phyloP scores from a whole-genome alignment of 1,140 invertebrate genomes.

The Cotesia glomerata region DNA sequence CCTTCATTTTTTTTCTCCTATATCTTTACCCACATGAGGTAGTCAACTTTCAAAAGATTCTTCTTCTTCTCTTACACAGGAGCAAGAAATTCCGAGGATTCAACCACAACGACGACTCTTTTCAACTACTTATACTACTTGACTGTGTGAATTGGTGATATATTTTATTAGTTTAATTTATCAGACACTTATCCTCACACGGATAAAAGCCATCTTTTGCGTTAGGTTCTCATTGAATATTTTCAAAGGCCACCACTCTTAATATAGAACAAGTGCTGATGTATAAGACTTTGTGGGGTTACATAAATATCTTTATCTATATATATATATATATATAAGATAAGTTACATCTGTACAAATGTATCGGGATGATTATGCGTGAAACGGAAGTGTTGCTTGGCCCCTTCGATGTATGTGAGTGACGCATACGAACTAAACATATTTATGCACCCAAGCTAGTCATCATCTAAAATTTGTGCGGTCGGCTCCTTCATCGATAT shows the following conservation, averaged over 20 bases:
- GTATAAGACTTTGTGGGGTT: too few species aligned
- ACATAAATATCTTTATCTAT: background rate
- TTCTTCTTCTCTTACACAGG: slow-evolving; percentile 40
- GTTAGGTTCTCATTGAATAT: background rate
- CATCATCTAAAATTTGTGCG: background rate
- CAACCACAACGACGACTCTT: background rate
- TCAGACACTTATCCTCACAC: background rate
- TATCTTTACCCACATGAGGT: background rate
- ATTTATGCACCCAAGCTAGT: slow-evolving; percentile 54
- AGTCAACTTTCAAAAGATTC: slow-evolving; percentile 56
- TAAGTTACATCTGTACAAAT: background rate
- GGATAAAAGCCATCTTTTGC: background rate
- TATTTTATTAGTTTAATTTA: slow-evolving; percentile 19
- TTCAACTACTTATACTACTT: background rate
- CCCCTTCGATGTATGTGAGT: slow-evolving; percentile 41
- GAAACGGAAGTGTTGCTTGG: background rate
- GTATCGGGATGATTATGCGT: slow-evolving; percentile 6
- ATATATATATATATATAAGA: background rate
- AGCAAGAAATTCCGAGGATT: slow-evolving; percentile 19
- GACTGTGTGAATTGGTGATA: slow-evolving; percentile 11
- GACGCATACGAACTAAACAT: slow-evolving; percentile 55
- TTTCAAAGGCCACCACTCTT: background rate
- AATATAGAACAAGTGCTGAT: background rate
- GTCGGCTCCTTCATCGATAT: background rate
- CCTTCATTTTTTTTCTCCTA: background rate